phyloP scores from a whole-genome alignment of 2,113 vertebrate species.

The Lanius ludovicianus region DNA sequence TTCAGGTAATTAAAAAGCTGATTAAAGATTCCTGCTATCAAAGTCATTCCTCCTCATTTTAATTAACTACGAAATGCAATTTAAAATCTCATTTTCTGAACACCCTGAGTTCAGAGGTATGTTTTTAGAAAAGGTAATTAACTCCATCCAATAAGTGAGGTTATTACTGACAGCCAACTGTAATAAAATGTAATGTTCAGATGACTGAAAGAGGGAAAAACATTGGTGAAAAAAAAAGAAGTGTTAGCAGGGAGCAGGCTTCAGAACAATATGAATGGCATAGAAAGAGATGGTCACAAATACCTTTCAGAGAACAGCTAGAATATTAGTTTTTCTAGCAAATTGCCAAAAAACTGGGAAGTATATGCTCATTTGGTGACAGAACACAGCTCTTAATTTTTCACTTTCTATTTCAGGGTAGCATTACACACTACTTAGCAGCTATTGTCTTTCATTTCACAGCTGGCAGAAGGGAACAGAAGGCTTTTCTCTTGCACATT shows the following conservation, averaged over 20 bases:
- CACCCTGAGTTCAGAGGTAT: not conserved
- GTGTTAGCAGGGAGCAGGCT: not conserved
- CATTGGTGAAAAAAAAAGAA: not conserved
- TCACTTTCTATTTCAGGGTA: not conserved
- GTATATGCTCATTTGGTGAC: not conserved
- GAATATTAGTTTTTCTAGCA: not conserved
- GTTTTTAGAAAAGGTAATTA: conserved; percentile 51
- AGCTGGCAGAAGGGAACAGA: not conserved
- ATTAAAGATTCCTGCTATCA: conserved; percentile 20
- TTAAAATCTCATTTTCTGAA: conserved; percentile 46
- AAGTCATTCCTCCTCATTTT: conserved; percentile 18
- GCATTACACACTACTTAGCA: not conserved
- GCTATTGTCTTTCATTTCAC: not conserved
- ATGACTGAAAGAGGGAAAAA: not conserved
- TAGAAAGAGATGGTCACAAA: not conserved
- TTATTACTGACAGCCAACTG: not conserved
- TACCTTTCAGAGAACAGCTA: not conserved
- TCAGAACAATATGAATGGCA: not conserved
- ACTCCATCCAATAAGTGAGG: conserved; percentile 15
- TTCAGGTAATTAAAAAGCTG: conserved; percentile 51
- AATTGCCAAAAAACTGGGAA: not conserved
- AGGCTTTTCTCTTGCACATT: not conserved
- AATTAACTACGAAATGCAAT: conserved; percentile 44
- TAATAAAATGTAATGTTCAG: not conserved
- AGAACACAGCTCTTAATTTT: not conserved